phyloP scores from a whole-genome alignment of 2,797 vertebrate species.

The Macrochelys suwanniensis region DNA sequence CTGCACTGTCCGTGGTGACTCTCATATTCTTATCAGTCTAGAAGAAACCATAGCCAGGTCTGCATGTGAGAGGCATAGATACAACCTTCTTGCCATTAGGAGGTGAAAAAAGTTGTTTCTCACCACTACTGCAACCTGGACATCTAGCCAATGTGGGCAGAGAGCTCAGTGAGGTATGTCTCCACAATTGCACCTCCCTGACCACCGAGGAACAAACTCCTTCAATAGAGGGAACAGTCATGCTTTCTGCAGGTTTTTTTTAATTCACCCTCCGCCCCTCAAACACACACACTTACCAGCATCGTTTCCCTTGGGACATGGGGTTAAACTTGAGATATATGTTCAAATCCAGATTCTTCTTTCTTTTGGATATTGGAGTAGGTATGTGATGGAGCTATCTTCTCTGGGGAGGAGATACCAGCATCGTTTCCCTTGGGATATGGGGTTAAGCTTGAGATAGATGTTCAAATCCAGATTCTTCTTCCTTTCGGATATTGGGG shows the following conservation, averaged over 20 bases:
- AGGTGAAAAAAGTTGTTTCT: not conserved
- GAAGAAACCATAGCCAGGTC: not conserved
- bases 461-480: not conserved
- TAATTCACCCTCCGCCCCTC: too few relatives aligned
- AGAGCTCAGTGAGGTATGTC: accelerated
- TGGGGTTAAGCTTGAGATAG: not conserved
- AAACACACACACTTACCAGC: not conserved
- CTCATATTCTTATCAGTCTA: not conserved
- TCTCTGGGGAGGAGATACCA: not conserved
- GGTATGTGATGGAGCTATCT: not conserved
- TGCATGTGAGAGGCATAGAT: not conserved
- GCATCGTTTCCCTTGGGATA: not conserved
- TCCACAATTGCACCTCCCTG: not conserved
- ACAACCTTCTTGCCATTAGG: not conserved
- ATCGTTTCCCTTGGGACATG: not conserved
- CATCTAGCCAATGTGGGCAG: not conserved
- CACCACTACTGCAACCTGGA: not conserved
- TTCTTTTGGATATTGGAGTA: not conserved
- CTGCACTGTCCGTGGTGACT: not conserved
- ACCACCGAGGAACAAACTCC: not conserved
- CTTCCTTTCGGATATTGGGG: not conserved
- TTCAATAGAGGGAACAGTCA: not conserved
- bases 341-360: not conserved
- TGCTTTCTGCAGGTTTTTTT: not conserved
- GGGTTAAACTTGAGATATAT: not conserved